Conservation (phyloP, 2,888 invertebrate genomes). For the Pantelozetes paolii region DNA sequence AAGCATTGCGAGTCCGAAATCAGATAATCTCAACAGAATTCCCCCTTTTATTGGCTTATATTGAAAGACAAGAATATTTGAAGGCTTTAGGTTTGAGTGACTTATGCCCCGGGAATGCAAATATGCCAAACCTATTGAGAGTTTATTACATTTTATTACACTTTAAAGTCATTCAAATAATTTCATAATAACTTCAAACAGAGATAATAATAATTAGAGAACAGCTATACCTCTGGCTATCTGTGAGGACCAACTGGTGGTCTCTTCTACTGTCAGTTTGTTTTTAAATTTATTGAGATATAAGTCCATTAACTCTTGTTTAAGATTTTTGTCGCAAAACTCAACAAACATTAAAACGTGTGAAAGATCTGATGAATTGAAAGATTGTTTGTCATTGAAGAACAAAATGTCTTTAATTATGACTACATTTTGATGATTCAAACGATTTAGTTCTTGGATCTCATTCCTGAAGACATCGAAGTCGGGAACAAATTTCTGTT, state of each 20-base stretch:
- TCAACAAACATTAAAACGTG: neutral
- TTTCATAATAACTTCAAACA: no score
- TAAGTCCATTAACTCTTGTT: neutral
- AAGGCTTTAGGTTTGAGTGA: neutral
- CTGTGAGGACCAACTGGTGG: neutral
- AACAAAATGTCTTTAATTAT: neutral
- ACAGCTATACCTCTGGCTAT: slow-evolving; percentile 12
- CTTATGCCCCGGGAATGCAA: neutral
- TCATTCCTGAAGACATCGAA: neutral
- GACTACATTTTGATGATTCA: neutral
- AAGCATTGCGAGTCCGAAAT: slow-evolving; percentile 8
- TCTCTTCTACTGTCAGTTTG: neutral
- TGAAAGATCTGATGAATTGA: neutral
- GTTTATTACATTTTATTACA: no score
- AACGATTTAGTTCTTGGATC: neutral
- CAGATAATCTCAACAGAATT: neutral
- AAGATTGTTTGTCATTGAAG: neutral
- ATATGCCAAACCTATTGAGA: neutral
- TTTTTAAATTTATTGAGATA: neutral
- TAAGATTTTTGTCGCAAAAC: neutral
- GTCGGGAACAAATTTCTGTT: neutral
- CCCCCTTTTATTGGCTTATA: neutral
- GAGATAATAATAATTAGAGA: no score
- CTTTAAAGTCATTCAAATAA: neutral
- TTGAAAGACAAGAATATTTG: neutral